These are phyloP conservation scores for Macrobrachium nipponense DNA, from an alignment of 1,140 invertebrate species.

Conservation along the genomic window DNA sequence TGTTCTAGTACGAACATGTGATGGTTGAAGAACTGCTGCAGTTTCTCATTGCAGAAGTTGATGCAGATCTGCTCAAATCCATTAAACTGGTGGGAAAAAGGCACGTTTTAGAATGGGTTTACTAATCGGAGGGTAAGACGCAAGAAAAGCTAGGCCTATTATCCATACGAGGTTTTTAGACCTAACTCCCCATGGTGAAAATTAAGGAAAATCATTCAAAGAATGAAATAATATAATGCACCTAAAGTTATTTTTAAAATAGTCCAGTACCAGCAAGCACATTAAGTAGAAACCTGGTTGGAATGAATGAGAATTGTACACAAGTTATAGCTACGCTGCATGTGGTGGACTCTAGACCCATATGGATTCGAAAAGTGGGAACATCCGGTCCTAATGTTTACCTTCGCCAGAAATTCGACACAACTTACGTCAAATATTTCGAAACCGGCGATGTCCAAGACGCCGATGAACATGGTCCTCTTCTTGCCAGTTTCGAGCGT, in stretches of 20 bases:
- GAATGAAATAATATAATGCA: not conserved
- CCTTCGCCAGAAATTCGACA: no score
- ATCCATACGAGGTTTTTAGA: not conserved
- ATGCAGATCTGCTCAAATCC: constrained; percentile 56
- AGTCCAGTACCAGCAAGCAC: not conserved
- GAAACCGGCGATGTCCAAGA: constrained; percentile 51
- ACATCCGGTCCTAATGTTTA: no score
- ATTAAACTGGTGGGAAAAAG: constrained; percentile 17
- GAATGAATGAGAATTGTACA: not conserved
- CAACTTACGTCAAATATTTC: constrained; percentile 68
- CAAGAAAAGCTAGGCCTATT: no score
- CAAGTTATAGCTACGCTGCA: not conserved
- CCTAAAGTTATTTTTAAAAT: not conserved
- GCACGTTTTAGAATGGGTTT: not conserved
- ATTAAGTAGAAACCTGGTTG: not conserved
- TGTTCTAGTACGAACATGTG: constrained; percentile 48
- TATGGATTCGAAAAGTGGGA: constrained; percentile 46
- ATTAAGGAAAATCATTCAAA: not conserved
- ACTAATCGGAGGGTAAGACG: not conserved
- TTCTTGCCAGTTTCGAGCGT: constrained; percentile 72
- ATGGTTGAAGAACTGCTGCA: constrained; percentile 57
- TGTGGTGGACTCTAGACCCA: not conserved
- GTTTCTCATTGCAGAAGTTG: constrained; percentile 55
- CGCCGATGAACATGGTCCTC: constrained; percentile 71
- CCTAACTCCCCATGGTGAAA: not conserved